Evolutionary conservation across 1,140 invertebrate genomes (phyloP).

Genomic region (Zaprionus kolodkinae): DNA sequence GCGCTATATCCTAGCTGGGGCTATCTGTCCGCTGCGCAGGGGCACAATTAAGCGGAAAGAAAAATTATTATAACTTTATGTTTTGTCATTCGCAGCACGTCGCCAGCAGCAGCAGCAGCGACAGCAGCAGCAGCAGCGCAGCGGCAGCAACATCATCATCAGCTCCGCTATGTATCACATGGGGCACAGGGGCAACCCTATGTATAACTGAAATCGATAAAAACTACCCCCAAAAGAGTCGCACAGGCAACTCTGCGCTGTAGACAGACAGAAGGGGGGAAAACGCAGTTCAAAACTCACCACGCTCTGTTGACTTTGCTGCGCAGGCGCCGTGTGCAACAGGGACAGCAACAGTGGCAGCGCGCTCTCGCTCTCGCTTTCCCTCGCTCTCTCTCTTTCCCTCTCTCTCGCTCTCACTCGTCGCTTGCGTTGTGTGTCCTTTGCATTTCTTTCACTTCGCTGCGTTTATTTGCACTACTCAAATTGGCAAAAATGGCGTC

Average conservation of each 20-base stretch:
- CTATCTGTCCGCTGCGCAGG: conserved; percentile 71
- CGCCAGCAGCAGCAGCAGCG: conserved; percentile 2
- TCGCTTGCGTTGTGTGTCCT: no score
- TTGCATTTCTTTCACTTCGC: conserved; percentile 65
- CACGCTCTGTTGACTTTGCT: conserved; percentile 27
- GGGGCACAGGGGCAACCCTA: conserved; percentile 34
- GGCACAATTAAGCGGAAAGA: conserved; percentile 83
- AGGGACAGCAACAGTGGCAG: conserved; percentile 26
- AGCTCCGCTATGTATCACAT: neutral
- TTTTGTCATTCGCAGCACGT: conserved; percentile 79
- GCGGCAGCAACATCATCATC: conserved; percentile 13
- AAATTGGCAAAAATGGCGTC: conserved; percentile 82
- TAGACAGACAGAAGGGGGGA: no score
- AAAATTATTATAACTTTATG: conserved; percentile 84
- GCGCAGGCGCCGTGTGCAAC: conserved; percentile 39
- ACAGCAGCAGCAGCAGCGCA: neutral
- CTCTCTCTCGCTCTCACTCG: neutral
- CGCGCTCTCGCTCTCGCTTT: neutral
- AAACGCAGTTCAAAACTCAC: conserved; percentile 28
- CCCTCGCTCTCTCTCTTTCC: conserved; percentile 4
- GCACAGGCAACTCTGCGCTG: neutral
- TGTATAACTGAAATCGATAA: conserved; percentile 64
- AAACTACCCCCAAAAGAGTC: conserved; percentile 65
- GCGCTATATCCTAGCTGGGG: conserved; percentile 51
- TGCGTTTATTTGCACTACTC: conserved; percentile 75